Evolutionary conservation across 1,140 invertebrate genomes (phyloP).

Genomic region (Diabrotica virgifera): DNA sequence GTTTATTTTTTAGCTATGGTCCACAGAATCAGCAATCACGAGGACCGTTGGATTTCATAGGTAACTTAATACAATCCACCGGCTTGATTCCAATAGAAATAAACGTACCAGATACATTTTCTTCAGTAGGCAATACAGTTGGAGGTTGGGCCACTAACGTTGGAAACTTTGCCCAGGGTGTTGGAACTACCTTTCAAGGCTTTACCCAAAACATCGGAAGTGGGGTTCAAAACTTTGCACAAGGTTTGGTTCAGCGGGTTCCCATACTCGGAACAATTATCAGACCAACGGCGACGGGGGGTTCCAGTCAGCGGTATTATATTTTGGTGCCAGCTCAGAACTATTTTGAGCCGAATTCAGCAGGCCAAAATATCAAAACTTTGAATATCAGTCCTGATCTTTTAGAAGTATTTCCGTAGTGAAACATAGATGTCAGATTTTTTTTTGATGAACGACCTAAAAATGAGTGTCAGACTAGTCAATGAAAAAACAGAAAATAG

Average conservation of each 20-base stretch:
- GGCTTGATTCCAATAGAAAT: constrained; percentile 42
- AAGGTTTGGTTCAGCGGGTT: constrained; percentile 25
- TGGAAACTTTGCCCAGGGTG: constrained; percentile 28
- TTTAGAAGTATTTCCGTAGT: too few relatives aligned
- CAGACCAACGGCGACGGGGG: constrained; percentile 9
- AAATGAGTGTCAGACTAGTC: too few relatives aligned
- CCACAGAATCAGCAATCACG: constrained; percentile 15
- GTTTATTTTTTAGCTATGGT: too few relatives aligned
- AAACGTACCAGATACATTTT: constrained; percentile 39
- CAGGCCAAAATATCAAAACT: too few relatives aligned
- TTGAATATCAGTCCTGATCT: too few relatives aligned
- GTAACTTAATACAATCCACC: constrained; percentile 38
- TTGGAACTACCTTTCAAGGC: constrained; percentile 25
- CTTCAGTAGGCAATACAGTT: constrained; percentile 20
- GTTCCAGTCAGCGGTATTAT: not conserved
- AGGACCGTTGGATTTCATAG: constrained; percentile 34
- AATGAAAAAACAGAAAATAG: too few relatives aligned
- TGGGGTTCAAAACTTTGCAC: constrained; percentile 24
- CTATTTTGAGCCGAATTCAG: too few relatives aligned
- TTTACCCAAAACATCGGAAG: constrained; percentile 29
- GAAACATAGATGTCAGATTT: too few relatives aligned
- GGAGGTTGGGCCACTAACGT: constrained; percentile 25
- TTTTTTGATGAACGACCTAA: too few relatives aligned
- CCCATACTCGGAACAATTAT: constrained; percentile 25
- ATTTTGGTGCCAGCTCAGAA: constrained; percentile 8